Base-by-base conservation (phyloP, 1,140 invertebrate genomes). In the Drosophila repletoides region DNA sequence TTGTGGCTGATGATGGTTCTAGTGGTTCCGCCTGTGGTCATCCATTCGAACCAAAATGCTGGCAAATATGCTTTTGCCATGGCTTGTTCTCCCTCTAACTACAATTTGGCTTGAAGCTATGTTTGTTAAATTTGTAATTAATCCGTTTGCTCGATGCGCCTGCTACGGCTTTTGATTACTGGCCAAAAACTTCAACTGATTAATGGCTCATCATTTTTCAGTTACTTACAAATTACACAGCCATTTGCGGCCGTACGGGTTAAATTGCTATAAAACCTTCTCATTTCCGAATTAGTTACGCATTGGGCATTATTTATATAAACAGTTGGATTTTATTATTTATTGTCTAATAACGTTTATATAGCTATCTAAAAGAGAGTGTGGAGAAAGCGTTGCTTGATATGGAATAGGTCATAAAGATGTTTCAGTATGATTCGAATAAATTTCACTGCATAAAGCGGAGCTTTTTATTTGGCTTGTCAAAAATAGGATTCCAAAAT, bases 81-180 rank as follows among this genome's bases (percentile, higher is more conserved):
- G 24, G n/a, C 6, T 4, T 6, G 15, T 43, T 10, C 12, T 7
- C 38, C 5, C 41, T 4, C 6, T 19, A 28, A 29, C 26, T 46
- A 15, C 15, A 34, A 15, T 21, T 38, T 26, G 17, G 5, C 15
- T 29, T 28, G 31, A 22, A 29, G 33, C 26, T 51, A 58, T 63
- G 51, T 28, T 38, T 80, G 55, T 49, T 45, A 53, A 36, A 60
- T 64, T 68, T n/a, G 46, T 72, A 81, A 76, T 80, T 81, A 80
- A 81, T 75, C 49, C 28, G 9, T 14, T 31, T 64, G 29, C 19
- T 19, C 9, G 45, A 22, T 41, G 24, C 45, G 19, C 31, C 22
- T 56, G 29, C 12, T 69, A 53, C 1, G 43, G 51, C 51, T 38
- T 72, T 80, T 63, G 71, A 80, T 76, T 80, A 81, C 71, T 59